These are phyloP conservation scores for Pica pica DNA, from an alignment of 2,113 vertebrate species.

Conservation along the genomic window DNA sequence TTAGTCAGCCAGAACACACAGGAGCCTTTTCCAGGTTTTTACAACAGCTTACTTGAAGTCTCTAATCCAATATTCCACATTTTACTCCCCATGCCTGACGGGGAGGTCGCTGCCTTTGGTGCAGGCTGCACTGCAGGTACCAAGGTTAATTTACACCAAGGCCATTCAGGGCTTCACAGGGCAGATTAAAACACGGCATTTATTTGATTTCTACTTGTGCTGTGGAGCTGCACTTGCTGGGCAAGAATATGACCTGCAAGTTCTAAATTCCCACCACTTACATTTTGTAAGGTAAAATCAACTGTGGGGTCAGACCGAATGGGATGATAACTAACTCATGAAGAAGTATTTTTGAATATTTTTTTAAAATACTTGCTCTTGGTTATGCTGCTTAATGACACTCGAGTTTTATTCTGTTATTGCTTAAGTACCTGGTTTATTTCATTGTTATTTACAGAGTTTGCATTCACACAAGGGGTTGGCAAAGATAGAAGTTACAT, in stretches of 20 bases:
- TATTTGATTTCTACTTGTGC: not conserved
- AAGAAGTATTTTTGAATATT: not conserved
- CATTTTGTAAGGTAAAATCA: not conserved
- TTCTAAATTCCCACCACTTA: not conserved
- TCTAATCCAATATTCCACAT: not conserved
- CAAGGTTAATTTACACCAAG: not conserved
- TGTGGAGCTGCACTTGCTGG: not conserved
- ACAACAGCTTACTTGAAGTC: not conserved
- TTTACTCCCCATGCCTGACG: not conserved
- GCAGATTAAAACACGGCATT: not conserved
- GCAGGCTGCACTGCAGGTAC: not conserved
- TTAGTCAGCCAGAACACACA: not conserved
- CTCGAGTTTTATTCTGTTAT: not conserved
- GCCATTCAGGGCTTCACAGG: rapidly evolving
- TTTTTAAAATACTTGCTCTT: not conserved
- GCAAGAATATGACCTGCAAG: not conserved
- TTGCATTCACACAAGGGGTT: not conserved
- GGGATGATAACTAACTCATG: not conserved
- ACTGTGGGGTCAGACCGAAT: not conserved
- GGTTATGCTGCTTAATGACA: not conserved
- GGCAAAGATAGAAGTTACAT: not conserved
- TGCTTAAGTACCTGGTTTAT: not conserved
- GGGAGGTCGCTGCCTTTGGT: not conserved
- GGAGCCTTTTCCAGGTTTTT: not conserved
- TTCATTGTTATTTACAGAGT: not conserved